Base-by-base conservation (phyloP, 2,113 vertebrate genomes). In the Vimba vimba region DNA sequence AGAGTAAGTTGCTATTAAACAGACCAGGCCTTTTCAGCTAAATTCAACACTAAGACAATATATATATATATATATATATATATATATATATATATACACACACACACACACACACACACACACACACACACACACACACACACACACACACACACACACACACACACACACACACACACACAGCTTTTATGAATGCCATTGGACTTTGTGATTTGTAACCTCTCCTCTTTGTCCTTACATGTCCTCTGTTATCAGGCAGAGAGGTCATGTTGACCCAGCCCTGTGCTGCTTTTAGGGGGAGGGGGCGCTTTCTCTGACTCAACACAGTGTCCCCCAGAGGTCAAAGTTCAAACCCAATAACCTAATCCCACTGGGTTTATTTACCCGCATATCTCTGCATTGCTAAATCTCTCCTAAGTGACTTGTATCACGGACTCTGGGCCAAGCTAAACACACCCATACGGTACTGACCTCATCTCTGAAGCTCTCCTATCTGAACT, bases 381-480 rank as follows among this genome's bases (percentile, higher is more conserved):
- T 89, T 89, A 87, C 76, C 79, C 76, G 66, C 21, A 36, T 52
- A 43, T 78, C 73, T 83, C 79, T 33, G 25, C 73, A 86, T 87
- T 89, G 88, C 88, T 87, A 87, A 87, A 89, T 79, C 77, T 79
- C 79, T 47, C 71, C 74, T 77, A 27, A 59, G 33, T 87, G 88
- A 80, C 86, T 89, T 85, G 86, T 78, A 73, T 82, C 77, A 82
- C 81, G 55, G 69, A 62, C 62, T 45, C 66, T 55, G 9, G 10
- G 69, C 85, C 85, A 84, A 73, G 69, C 50, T 80, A 87, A 85
- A 87, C 17, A 66, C 19, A 66, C 19, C 73, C 69, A 47, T 85
- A 62, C 39, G 76, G 52, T 45, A 52, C n/a, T 68, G 73, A 39
- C 75, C 64, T 85, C 74, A 73, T 73, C 50, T 73, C 19, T 71